Conservation (phyloP, 2,113 vertebrate genomes). For the Pyxicephalus adspersus region DNA sequence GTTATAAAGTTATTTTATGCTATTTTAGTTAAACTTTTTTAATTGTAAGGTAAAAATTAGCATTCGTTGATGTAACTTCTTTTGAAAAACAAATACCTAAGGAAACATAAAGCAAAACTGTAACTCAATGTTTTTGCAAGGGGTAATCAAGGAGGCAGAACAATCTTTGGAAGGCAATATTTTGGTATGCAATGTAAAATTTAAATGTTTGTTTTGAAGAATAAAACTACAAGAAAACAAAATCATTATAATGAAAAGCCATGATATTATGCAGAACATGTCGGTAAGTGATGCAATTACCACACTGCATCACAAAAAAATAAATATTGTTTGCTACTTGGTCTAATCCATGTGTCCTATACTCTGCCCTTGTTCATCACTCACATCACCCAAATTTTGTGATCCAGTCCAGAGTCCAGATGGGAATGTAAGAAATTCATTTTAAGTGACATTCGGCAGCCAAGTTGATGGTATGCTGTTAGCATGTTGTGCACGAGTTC, state of each 20-base stretch:
- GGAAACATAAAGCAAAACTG: slow-evolving; percentile 8
- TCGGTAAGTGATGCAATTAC: no score
- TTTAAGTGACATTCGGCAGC: no score
- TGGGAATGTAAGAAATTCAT: no score
- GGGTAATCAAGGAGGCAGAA: not conserved
- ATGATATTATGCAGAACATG: not conserved
- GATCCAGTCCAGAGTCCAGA: no score
- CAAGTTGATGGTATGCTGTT: no score
- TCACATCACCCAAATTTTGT: no score
- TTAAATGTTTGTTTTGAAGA: not conserved
- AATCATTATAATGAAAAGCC: not conserved
- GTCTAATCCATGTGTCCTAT: no score
- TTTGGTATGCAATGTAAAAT: not conserved
- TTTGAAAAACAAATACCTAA: not conserved
- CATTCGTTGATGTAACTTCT: not conserved
- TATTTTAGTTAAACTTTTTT: not conserved
- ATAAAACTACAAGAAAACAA: not conserved
- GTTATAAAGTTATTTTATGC: no score
- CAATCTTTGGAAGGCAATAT: not conserved
- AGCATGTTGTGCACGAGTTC: no score
- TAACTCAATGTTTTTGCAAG: slow-evolving; percentile 4
- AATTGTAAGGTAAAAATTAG: not conserved
- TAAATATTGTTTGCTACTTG: no score
- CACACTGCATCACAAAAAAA: no score
- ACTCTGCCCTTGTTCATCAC: no score